These are phyloP conservation scores for Zaprionus kolodkinae DNA, from an alignment of 1,140 invertebrate species.

Conservation along the genomic window DNA sequence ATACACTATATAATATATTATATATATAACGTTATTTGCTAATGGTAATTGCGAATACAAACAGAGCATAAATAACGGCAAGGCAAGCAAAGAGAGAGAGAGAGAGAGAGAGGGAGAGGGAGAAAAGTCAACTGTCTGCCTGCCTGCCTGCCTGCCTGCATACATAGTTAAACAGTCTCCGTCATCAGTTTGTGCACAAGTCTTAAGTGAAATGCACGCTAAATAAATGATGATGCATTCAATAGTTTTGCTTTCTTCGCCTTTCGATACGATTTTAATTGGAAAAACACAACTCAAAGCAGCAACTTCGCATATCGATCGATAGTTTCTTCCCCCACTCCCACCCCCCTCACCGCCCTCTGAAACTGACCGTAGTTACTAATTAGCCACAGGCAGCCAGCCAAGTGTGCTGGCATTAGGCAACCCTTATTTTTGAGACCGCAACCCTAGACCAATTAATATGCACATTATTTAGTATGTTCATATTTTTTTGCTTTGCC, in stretches of 20 bases:
- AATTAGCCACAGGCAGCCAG: not conserved
- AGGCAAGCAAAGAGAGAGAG: not conserved
- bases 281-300: not conserved
- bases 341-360: no score
- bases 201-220: not conserved
- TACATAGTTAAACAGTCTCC: slow-evolving; percentile 13
- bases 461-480: slow-evolving; percentile 42
- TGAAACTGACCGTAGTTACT: not conserved
- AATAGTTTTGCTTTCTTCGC: not conserved
- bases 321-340: not conserved
- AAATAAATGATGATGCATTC: slow-evolving; percentile 4
- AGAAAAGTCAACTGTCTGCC: slow-evolving; percentile 4
- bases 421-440: not conserved
- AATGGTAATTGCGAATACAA: slow-evolving; percentile 27
- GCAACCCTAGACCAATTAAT: slow-evolving; percentile 23
- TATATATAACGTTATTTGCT: slow-evolving; percentile 25
- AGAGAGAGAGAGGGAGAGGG: not conserved
- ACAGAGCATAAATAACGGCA: slow-evolving; percentile 15
- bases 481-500: not conserved
- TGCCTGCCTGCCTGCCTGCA: not conserved
- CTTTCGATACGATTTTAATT: not conserved
- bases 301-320: not conserved
- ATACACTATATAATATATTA: not conserved
- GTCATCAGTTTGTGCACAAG: slow-evolving; percentile 16
- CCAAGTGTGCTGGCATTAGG: not conserved